Percentiles rank a stretch among this genome's conserved stretches.
These are phyloP conservation scores for Patella pellucida DNA, from an alignment of 2,888 invertebrate species.

Conservation along the genomic window DNA sequence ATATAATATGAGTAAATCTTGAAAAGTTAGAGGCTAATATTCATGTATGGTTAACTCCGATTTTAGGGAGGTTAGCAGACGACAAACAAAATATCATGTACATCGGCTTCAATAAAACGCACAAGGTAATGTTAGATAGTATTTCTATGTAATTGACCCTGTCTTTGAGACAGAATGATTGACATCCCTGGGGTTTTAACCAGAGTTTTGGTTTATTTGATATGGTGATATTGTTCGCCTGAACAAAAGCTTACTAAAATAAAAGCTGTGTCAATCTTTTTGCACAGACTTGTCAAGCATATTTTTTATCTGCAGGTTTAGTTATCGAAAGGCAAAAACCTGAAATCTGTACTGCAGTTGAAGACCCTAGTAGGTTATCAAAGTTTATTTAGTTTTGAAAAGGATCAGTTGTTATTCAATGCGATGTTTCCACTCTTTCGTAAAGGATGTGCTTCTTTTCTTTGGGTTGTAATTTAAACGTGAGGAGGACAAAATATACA, in stretches of 20 bases:
- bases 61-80: background rate
- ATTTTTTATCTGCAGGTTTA: no score
- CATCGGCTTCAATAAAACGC: background rate
- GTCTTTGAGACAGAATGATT: background rate
- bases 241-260: background rate
- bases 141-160: background rate
- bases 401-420: no score
- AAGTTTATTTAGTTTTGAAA: no score
- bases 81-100: conserved; percentile 1
- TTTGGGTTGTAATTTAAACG: background rate
- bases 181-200: background rate
- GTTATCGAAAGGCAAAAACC: no score
- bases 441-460: background rate
- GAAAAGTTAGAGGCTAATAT: no score
- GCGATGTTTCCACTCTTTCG: no score
- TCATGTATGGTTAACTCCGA: no score
- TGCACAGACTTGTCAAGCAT: background rate
- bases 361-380: no score
- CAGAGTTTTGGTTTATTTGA: conserved; percentile 7
- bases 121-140: conserved; percentile 3
- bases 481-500: background rate
- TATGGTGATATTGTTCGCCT: background rate
- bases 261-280: conserved; percentile 5
- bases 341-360: no score
- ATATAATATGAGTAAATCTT: no score